These are phyloP conservation scores for Biston stratarius DNA, from an alignment of 2,888 invertebrate genomes.

Conservation along the genomic window DNA sequence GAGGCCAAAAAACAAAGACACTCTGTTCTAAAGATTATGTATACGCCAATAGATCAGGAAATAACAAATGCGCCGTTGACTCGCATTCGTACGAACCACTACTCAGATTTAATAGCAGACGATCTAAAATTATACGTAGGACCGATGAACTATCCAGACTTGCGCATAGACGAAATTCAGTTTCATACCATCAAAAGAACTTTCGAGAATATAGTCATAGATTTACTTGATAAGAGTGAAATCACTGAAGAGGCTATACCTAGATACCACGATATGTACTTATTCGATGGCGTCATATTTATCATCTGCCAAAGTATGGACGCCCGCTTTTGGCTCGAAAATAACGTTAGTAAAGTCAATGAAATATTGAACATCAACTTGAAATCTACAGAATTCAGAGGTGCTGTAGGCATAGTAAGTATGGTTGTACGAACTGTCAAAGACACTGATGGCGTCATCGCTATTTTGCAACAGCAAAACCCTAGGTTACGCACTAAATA, in stretches of 20 bases:
- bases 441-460: conserved; percentile 66
- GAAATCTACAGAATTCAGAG: conserved; percentile 76
- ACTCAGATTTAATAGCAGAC: conserved; percentile 72
- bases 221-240: conserved; percentile 52
- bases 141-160: conserved; percentile 73
- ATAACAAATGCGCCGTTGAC: conserved; percentile 66
- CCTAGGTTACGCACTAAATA: conserved; percentile 74
- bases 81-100: conserved; percentile 71
- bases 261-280: conserved; percentile 73
- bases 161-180: conserved; percentile 67
- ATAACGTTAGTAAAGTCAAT: conserved; percentile 57
- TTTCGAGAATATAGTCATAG: conserved; percentile 64
- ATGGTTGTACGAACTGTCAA: conserved; percentile 67
- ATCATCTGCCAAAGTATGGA: conserved; percentile 69
- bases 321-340: conserved; percentile 68
- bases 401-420: conserved; percentile 77
- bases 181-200: conserved; percentile 68
- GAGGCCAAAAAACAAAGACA: conserved; percentile 57
- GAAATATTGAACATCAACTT: conserved; percentile 58
- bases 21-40: conserved; percentile 64
- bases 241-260: conserved; percentile 57
- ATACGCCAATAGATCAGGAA: conserved; percentile 64
- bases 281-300: conserved; percentile 79
- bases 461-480: conserved; percentile 68
- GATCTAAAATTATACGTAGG: conserved; percentile 77